Base-by-base conservation (phyloP, 1,140 invertebrate species). In the Drosophila parvula region DNA sequence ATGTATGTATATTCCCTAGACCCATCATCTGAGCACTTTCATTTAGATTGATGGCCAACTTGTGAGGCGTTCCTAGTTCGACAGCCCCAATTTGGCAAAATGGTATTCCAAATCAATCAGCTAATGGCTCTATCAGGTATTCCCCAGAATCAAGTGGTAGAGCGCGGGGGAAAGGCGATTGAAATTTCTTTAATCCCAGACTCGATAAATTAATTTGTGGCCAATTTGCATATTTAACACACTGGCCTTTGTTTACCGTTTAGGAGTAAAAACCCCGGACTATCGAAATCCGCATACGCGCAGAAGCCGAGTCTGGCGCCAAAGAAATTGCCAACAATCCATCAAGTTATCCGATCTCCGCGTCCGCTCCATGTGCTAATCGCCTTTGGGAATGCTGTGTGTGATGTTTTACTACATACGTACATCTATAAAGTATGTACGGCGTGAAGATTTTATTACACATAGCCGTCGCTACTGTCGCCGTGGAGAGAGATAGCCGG, bases 261-360 rank as follows among this genome's bases (percentile, higher is more conserved):
- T 36, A 40, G 32, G 53, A 64, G 60, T 59, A 45, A 67, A 81
- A 81, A 81, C 55, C 74, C 57, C 45, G 30, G 59, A 79, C 41
- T 41, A 50, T 41, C 57, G 11, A 85, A 85, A 85, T 85, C 81
- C 81, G 81, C 62, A 74, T 69, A 61, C 61, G 34, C 65, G 61
- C 45, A 81, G 79, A 75, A 63, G 78, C 64, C 36, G 30, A 64
- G 74, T 79, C 84, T 86, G 83, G 83, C 83, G 83, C 83, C 83
- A 89, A 84, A 84, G 83, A 86, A 89, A 86, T 86, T 84, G 85
- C 56, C 80, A 86, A 80, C 75, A 74, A 86, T 86, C 83, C 65
- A 89, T 86, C 83, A 86, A 83, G 62, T 51, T 53, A 57, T 64
- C 75, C 55, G 68, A 57, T 48, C 43, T 67, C 44, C 32, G 34